Evolutionary conservation across 2,888 invertebrate species (phyloP).

Genomic region (Heliothis peltigera): DNA sequence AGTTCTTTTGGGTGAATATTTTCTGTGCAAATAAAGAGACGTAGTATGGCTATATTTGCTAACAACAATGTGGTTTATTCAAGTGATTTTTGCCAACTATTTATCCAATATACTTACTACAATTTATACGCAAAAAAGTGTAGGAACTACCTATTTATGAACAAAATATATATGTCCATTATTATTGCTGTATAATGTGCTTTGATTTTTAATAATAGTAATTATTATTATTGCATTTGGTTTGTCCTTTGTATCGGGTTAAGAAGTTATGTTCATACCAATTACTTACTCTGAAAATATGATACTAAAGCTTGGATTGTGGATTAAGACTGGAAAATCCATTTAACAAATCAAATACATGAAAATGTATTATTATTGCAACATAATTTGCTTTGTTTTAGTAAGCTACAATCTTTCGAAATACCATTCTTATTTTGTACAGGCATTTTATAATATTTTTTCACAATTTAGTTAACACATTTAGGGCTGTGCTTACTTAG

Average conservation of each 20-base stretch:
- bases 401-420: too few species aligned
- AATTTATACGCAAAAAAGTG: not conserved
- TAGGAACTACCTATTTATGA: conserved; percentile 14
- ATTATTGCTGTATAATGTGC: conserved; percentile 33
- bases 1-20: too few species aligned
- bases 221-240: conserved; percentile 2
- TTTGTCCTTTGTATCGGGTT: not conserved
- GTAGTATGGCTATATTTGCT: not conserved
- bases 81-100: not conserved
- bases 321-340: not conserved
- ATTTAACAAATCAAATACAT: not conserved
- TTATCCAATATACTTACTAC: not conserved
- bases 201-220: conserved; percentile 9
- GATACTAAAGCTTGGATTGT: too few species aligned
- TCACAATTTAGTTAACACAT: conserved; percentile 42
- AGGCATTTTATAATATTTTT: conserved; percentile 22
- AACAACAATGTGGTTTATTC: not conserved
- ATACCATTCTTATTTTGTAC: not conserved
- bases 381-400: too few species aligned
- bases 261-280: not conserved
- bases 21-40: not conserved
- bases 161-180: conserved; percentile 33
- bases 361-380: too few species aligned
- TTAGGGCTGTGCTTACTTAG: conserved; percentile 67
- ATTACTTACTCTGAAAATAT: too few species aligned